Percentiles rank a stretch among this genome's conserved stretches.
These are phyloP conservation scores for Tyria jacobaeae DNA, from an alignment of 2,888 invertebrate species.

Conservation along the genomic window DNA sequence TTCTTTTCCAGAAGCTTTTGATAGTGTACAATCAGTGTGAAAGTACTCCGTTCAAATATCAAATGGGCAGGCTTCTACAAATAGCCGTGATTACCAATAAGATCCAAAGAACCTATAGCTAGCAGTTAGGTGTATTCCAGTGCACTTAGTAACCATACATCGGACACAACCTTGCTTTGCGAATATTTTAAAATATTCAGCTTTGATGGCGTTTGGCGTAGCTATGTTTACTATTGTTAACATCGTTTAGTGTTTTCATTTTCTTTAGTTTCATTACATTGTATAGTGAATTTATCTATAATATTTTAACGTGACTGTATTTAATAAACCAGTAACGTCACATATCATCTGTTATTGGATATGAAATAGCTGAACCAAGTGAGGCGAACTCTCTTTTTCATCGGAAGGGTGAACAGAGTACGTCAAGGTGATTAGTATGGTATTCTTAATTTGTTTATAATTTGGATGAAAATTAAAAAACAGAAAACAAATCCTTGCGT, in stretches of 20 bases:
- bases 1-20: slow-evolving; percentile 22
- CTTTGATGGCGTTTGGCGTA: too few species aligned
- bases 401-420: too few species aligned
- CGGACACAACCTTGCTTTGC: slow-evolving; percentile 45
- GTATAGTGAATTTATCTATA: neutral
- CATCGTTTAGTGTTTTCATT: neutral
- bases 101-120: slow-evolving; percentile 45
- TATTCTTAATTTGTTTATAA: too few species aligned
- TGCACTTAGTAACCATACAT: slow-evolving; percentile 43
- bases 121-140: slow-evolving; percentile 28
- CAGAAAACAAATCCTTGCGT: too few species aligned
- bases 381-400: too few species aligned
- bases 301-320: too few species aligned
- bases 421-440: too few species aligned
- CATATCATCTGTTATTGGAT: too few species aligned
- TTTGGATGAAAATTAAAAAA: too few species aligned
- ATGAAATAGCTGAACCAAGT: too few species aligned
- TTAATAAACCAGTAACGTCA: too few species aligned
- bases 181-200: slow-evolving; percentile 53
- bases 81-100: slow-evolving; percentile 47
- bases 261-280: too few species aligned
- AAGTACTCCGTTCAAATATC: slow-evolving; percentile 41
- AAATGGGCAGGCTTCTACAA: slow-evolving; percentile 32
- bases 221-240: neutral
- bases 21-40: slow-evolving; percentile 25